Evolutionary conservation across 2,113 vertebrate genomes (phyloP).

Genomic region (Coturnix japonica): DNA sequence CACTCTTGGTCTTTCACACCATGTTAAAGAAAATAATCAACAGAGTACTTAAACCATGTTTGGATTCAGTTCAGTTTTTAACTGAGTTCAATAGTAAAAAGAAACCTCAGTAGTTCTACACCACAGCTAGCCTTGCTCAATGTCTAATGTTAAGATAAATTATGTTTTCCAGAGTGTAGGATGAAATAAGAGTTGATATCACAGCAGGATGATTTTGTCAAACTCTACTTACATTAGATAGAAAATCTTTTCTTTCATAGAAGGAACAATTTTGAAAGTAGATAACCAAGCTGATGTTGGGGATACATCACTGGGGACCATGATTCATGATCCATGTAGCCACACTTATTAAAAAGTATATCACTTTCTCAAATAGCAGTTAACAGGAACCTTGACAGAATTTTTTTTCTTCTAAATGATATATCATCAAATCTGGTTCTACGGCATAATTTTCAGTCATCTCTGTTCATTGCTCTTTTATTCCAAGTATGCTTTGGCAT

Average conservation of each 20-base stretch:
- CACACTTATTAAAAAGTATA: background rate
- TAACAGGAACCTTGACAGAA: conserved; percentile 22
- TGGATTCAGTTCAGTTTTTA: conserved; percentile 27
- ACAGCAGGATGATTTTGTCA: conserved; percentile 16
- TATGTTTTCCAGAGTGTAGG: conserved; percentile 17
- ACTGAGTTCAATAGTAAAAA: background rate
- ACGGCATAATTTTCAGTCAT: conserved; percentile 71
- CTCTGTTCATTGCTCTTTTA: conserved; percentile 72
- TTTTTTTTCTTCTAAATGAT: conserved; percentile 65
- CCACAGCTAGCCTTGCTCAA: conserved; percentile 21
- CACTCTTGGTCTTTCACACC: conserved; percentile 40
- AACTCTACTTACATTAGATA: background rate
- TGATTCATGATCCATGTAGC: background rate
- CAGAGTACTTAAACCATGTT: conserved; percentile 11
- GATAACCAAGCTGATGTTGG: background rate
- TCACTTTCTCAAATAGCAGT: conserved; percentile 21
- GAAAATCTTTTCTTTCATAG: background rate
- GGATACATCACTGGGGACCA: background rate
- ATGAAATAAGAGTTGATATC: conserved; percentile 20
- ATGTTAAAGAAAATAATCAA: conserved; percentile 55
- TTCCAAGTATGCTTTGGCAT: conserved; percentile 75
- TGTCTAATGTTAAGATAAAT: conserved; percentile 39
- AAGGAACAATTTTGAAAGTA: conserved; percentile 2
- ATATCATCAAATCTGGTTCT: conserved; percentile 63
- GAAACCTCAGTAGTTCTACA: conserved; percentile 10